phyloP scores from a whole-genome alignment of 2,797 vertebrate species.

The Syncerus caffer region DNA sequence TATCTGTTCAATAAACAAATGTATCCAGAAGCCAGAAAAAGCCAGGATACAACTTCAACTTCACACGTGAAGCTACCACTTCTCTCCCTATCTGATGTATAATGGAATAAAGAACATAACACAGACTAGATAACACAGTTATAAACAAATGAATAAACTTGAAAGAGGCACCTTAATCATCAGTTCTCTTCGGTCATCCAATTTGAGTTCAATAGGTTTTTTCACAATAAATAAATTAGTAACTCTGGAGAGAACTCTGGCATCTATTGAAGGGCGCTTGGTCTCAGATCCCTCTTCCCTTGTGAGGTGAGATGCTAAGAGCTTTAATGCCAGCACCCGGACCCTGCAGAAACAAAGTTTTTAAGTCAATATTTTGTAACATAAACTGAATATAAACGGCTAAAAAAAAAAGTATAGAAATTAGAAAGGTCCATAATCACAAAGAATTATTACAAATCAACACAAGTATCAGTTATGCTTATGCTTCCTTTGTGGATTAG shows the following conservation, averaged over 20 bases:
- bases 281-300: slow-evolving; percentile 78
- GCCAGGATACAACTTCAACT: not conserved
- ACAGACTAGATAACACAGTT: not conserved
- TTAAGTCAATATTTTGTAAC: not conserved
- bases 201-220: slow-evolving; percentile 85
- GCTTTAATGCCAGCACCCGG: slow-evolving; percentile 88
- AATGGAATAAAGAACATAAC: not conserved
- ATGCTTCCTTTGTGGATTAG: not conserved
- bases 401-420: not conserved
- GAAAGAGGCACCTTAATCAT: slow-evolving; percentile 90
- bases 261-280: slow-evolving; percentile 84
- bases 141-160: not conserved
- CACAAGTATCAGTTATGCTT: not conserved
- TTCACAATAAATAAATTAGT: slow-evolving; percentile 87
- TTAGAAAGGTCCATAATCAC: not conserved
- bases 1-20: not conserved
- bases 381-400: not conserved
- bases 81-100: not conserved
- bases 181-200: slow-evolving; percentile 88
- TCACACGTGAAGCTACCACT: not conserved
- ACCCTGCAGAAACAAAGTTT: slow-evolving; percentile 83
- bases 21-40: not conserved
- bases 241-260: slow-evolving; percentile 82
- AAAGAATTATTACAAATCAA: not conserved
- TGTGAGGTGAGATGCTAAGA: slow-evolving; percentile 89